These are phyloP conservation scores for Rhagoletis zephyria DNA, from an alignment of 1,140 invertebrate genomes.

Conservation along the genomic window DNA sequence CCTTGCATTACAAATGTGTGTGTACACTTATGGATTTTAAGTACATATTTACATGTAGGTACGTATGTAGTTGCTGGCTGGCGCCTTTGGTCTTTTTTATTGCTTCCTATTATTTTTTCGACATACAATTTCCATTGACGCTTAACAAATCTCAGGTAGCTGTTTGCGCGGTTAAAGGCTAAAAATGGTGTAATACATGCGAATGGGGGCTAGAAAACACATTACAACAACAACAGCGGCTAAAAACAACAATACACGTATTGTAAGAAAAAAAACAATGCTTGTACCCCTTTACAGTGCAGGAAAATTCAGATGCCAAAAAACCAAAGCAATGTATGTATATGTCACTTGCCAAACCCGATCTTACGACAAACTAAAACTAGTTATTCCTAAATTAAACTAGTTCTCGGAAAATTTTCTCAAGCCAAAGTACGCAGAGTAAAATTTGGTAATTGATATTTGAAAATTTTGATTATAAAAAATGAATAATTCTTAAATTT, in stretches of 20 bases:
- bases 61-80: not conserved
- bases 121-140: not conserved
- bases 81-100: not conserved
- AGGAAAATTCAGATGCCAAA: too few relatives aligned
- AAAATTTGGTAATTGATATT: too few relatives aligned
- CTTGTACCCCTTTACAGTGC: too few relatives aligned
- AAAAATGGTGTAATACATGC: conserved; percentile 1
- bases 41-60: not conserved
- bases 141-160: not conserved
- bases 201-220: not conserved
- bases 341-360: too few relatives aligned
- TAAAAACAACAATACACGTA: not conserved
- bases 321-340: too few relatives aligned
- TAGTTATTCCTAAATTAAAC: too few relatives aligned
- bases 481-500: too few relatives aligned
- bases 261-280: too few relatives aligned
- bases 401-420: too few relatives aligned
- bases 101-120: conserved; percentile 1
- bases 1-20: not conserved
- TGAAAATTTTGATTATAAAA: too few relatives aligned
- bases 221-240: not conserved
- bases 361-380: too few relatives aligned
- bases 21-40: not conserved
- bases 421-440: too few relatives aligned
- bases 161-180: conserved; percentile 45